These are phyloP conservation scores for Turdus rufiventris DNA, from an alignment of 2,113 vertebrate genomes.

Conservation along the genomic window DNA sequence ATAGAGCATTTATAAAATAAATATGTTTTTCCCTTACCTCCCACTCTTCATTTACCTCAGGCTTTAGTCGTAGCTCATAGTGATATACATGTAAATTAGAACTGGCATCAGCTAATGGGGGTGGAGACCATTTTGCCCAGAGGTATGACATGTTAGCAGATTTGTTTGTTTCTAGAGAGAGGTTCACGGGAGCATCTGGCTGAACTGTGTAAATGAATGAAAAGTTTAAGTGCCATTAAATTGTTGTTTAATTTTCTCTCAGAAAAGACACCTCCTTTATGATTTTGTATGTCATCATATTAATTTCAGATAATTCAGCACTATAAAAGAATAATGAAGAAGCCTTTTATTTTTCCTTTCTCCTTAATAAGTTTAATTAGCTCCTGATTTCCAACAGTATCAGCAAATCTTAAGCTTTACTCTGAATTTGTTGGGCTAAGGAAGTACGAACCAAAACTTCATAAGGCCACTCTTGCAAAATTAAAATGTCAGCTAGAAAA, in stretches of 20 bases:
- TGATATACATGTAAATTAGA: conserved; percentile 82
- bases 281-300: not conserved
- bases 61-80: conserved; percentile 85
- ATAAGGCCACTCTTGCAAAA: not conserved
- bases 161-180: conserved; percentile 68
- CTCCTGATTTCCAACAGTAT: not conserved
- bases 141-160: conserved; percentile 71
- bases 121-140: conserved; percentile 83
- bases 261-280: not conserved
- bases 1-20: not conserved
- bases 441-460: not conserved
- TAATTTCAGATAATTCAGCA: not conserved
- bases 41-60: conserved; percentile 80
- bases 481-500: not conserved
- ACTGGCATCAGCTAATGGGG: conserved; percentile 72
- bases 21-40: conserved; percentile 74
- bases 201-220: conserved; percentile 76
- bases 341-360: not conserved
- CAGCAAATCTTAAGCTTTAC: not conserved
- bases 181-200: conserved; percentile 83
- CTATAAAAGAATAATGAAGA: not conserved
- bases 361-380: not conserved
- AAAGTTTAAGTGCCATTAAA: not conserved
- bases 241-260: not conserved
- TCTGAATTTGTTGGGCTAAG: not conserved